Conservation (phyloP, 1,140 invertebrate genomes). For the Apis laboriosa region DNA sequence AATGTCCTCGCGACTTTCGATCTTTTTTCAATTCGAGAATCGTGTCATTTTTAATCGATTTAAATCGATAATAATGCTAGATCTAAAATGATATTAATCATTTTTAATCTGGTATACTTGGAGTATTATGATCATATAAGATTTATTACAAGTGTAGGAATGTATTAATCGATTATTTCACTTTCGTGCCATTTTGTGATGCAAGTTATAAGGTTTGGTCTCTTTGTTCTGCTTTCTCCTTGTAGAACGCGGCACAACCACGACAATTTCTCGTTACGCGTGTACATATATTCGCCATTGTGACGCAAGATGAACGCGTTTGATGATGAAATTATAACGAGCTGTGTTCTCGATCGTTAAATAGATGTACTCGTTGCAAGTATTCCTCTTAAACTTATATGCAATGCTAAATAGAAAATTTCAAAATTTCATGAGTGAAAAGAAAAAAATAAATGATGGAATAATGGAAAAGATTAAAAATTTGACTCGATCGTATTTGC, state of each 20-base stretch:
- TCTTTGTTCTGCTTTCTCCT: constrained; percentile 49
- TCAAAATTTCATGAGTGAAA: background rate
- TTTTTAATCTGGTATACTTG: too few relatives aligned
- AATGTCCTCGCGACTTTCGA: constrained; percentile 15
- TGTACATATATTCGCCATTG: constrained; percentile 14
- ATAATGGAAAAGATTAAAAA: background rate
- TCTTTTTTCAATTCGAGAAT: background rate
- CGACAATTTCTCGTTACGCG: constrained; percentile 41
- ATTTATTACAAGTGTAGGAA: too few relatives aligned
- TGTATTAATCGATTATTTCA: background rate
- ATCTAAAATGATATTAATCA: too few relatives aligned
- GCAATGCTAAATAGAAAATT: background rate
- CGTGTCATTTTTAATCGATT: background rate
- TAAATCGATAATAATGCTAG: too few relatives aligned
- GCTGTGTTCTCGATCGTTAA: constrained; percentile 47
- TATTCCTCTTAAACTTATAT: background rate
- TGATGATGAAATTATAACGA: constrained; percentile 50
- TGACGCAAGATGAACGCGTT: constrained; percentile 48
- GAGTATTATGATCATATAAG: too few relatives aligned
- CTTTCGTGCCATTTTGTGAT: background rate
- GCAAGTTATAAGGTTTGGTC: constrained; percentile 7
- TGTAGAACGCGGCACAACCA: background rate
- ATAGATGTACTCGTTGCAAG: background rate
- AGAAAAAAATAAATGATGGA: background rate
- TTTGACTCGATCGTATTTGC: background rate